Percentiles rank a stretch among this genome's conserved stretches.
phyloP scores from a whole-genome alignment of 2,113 vertebrate genomes.

The Ceyx margarethae region DNA sequence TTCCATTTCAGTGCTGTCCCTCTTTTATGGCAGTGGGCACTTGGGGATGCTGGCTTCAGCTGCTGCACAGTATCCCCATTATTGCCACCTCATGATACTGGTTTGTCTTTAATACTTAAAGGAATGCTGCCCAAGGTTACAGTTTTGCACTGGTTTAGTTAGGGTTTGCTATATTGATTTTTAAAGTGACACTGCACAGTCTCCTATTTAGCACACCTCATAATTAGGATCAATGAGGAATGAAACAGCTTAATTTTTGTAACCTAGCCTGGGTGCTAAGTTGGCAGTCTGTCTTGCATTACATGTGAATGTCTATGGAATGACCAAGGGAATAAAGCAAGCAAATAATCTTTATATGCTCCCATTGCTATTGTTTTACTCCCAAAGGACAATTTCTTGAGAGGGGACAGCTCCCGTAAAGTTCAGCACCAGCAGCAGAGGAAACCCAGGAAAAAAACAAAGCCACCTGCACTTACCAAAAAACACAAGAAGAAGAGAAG shows the following conservation, averaged over 20 bases:
- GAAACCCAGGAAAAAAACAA: slow-evolving; percentile 98
- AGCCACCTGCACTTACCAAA: slow-evolving; percentile 98
- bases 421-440: slow-evolving; percentile 97
- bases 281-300: not conserved
- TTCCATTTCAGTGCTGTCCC: not conserved
- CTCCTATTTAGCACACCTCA: not conserved
- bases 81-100: not conserved
- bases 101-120: not conserved
- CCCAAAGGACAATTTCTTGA: slow-evolving; percentile 94
- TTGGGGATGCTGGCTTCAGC: not conserved
- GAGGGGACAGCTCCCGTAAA: slow-evolving; percentile 92
- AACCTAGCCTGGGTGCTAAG: not conserved
- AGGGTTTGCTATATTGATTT: not conserved
- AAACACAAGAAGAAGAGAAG: slow-evolving; percentile 99
- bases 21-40: not conserved
- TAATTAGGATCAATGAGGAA: not conserved
- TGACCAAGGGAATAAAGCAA: not conserved
- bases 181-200: not conserved
- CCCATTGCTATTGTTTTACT: slow-evolving; percentile 1
- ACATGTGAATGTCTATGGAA: not conserved
- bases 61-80: not conserved
- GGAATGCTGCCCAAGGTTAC: not conserved
- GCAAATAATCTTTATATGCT: not conserved
- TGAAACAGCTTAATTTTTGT: not conserved
- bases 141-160: not conserved